A percentile compares a stretch with the other conserved stretches of the same genome.
Evolutionary conservation across 2,797 vertebrate species (phyloP).

Genomic region (Diplodus puntazzo): DNA sequence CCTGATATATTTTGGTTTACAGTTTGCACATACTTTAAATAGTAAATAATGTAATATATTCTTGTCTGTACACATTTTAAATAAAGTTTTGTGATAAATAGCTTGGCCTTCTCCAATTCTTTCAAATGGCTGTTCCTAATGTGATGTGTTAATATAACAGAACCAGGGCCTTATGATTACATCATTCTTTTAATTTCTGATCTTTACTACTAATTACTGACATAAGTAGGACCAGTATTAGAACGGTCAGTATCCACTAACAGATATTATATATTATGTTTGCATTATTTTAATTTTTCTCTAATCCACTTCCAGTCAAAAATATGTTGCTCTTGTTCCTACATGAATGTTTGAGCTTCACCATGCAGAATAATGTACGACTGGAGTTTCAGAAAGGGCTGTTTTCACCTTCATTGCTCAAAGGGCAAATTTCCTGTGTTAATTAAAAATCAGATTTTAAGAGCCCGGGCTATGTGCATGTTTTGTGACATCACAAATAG

Average conservation of each 20-base stretch:
- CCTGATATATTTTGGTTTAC: constrained; percentile 42
- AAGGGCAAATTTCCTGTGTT: too few species aligned
- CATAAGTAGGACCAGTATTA: not conserved
- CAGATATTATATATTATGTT: not conserved
- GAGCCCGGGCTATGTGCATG: too few species aligned
- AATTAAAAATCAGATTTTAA: too few species aligned
- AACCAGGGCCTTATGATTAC: not conserved
- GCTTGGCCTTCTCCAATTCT: not conserved
- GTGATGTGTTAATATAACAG: not conserved
- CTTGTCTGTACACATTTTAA: constrained; percentile 77
- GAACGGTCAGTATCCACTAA: not conserved
- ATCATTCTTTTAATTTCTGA: not conserved
- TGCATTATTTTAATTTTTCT: not conserved
- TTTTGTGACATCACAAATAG: too few species aligned
- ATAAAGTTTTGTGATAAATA: constrained; percentile 78
- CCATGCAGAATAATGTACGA: too few species aligned
- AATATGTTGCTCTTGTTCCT: too few species aligned
- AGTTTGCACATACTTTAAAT: constrained; percentile 76
- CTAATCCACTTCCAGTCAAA: too few species aligned
- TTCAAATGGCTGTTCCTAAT: not conserved
- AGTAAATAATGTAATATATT: constrained; percentile 71
- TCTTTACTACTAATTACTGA: not conserved
- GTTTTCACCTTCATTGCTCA: too few species aligned
- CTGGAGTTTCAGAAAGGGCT: too few species aligned
- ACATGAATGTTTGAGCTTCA: too few species aligned